These are phyloP conservation scores for Papilio dardanus DNA, from an alignment of 1,140 invertebrate genomes.

Conservation along the genomic window DNA sequence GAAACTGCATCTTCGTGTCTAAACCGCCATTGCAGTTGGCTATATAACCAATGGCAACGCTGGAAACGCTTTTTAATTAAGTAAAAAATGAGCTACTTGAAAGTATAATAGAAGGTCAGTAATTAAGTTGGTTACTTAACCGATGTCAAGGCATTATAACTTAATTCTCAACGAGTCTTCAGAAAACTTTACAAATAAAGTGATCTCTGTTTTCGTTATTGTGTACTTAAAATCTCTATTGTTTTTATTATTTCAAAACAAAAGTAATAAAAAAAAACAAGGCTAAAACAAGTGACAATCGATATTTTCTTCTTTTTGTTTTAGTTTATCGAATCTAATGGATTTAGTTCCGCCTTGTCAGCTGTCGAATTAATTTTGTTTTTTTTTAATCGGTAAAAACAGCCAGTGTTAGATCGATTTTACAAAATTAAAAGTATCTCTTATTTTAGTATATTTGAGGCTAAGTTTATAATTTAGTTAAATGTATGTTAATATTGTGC, in stretches of 20 bases:
- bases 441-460: too few species aligned
- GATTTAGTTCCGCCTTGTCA: background rate
- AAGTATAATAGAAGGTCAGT: background rate
- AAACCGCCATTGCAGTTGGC: too few species aligned
- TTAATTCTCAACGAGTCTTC: background rate
- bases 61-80: background rate
- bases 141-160: background rate
- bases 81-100: background rate
- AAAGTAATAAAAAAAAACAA: background rate
- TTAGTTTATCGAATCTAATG: background rate
- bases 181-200: background rate
- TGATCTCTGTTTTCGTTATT: background rate
- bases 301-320: conserved; percentile 19
- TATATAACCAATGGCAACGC: too few species aligned
- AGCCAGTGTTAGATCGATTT: background rate
- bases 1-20: too few species aligned
- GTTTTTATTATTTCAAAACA: too few species aligned
- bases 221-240: background rate
- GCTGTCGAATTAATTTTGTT: background rate
- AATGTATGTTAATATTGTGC: background rate
- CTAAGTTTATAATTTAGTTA: background rate
- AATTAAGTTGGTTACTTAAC: conserved; percentile 6
- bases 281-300: background rate
- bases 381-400: background rate
- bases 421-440: too few species aligned